Percentiles rank a stretch among this genome's conserved stretches.
These are phyloP conservation scores for Aldrovandia affinis DNA, from an alignment of 2,797 vertebrate species.

Conservation along the genomic window DNA sequence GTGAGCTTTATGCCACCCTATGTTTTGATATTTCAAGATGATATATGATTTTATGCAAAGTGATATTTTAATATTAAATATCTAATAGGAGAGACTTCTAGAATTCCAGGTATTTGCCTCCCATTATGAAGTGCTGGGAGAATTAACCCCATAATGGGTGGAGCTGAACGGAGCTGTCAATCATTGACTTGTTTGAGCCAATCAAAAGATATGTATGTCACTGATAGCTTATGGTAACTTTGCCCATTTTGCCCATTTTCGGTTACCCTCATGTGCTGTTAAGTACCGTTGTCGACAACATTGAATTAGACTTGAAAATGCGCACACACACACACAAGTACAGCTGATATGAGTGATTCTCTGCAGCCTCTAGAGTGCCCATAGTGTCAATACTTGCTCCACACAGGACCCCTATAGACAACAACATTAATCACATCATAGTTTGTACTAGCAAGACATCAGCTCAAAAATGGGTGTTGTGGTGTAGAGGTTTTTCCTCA, in stretches of 20 bases:
- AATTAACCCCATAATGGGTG: no score
- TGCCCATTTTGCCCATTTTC: no score
- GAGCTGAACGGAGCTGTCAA: no score
- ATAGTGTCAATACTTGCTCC: not conserved
- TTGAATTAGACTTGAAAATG: no score
- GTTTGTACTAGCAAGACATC: not conserved
- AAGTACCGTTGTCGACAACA: not conserved
- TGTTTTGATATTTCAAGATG: not conserved
- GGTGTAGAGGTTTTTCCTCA: not conserved
- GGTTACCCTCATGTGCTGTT: not conserved
- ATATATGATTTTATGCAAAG: conserved; percentile 3
- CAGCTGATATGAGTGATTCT: not conserved
- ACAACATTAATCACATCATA: not conserved
- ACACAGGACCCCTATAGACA: not conserved
- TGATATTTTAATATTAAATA: not conserved
- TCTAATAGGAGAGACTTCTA: not conserved
- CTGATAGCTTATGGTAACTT: no score
- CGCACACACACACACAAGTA: not conserved
- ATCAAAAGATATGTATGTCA: no score
- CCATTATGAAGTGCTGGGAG: no score
- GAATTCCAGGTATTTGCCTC: not conserved
- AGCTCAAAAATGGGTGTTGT: no score
- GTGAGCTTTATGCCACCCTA: not conserved
- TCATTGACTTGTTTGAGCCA: no score
- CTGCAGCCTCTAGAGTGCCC: not conserved